Conservation (phyloP, 2,113 vertebrate genomes). For the Ctenodactylus gundi region DNA sequence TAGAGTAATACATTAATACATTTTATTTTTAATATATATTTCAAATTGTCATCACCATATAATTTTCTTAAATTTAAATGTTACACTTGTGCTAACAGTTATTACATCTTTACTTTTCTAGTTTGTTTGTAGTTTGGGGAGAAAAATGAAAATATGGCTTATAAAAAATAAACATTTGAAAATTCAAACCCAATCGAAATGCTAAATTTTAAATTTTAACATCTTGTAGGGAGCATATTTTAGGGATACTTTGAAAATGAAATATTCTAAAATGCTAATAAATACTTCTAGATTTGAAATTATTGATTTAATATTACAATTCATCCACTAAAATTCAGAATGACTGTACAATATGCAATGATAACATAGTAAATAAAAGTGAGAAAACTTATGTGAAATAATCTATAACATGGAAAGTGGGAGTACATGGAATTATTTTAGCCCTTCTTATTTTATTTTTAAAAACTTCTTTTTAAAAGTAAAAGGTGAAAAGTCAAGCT, state of each 20-base stretch:
- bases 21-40: not conserved
- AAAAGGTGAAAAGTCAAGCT: not conserved
- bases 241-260: not conserved
- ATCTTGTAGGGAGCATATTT: not conserved
- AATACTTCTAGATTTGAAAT: not conserved
- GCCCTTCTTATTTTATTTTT: not conserved
- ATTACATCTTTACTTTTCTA: not conserved
- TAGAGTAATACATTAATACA: not conserved
- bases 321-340: not conserved
- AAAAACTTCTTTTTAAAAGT: not conserved
- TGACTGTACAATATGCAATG: not conserved
- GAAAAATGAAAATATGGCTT: not conserved
- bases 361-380: not conserved
- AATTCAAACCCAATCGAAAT: not conserved
- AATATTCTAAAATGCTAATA: constrained; percentile 6
- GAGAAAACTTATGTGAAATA: not conserved
- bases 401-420: not conserved
- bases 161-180: constrained; percentile 1
- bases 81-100: not conserved
- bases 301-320: not conserved
- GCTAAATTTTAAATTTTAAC: constrained; percentile 21
- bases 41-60: not conserved
- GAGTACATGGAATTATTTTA: not conserved
- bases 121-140: not conserved
- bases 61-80: not conserved